Base-by-base conservation (phyloP, 2,797 vertebrate genomes). In the Centroberyx gerrardi region DNA sequence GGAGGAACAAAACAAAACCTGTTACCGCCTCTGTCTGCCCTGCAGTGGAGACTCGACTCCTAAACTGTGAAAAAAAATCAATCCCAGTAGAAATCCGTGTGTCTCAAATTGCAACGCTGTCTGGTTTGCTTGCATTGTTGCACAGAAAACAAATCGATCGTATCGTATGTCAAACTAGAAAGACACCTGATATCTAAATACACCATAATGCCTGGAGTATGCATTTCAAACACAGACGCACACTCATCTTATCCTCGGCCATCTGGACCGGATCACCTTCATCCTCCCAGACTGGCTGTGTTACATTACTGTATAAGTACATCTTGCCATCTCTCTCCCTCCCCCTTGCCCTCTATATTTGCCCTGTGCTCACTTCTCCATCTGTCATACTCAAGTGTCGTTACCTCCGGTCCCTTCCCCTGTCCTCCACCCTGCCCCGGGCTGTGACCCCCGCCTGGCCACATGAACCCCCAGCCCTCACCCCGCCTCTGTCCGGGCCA, bases 221-320 rank as follows among this genome's bases (percentile, higher is more conserved):
- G n/a, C 40, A 33, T 49, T 80, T 65, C 14, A 75, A 18, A 78
- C 8, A 10, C 63, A 64, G 31, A 68, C 0, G 33, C 68, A 71
- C 52, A 38, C 29, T 61, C 67, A 12, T 7, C 7, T 18, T 12
- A 2, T 36, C 15, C 18, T 28, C 63, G 40, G 63, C 82, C 85
- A 85, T 84, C 38, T 85, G 76, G 76, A 42, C 71, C 17, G 14
- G 72, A 74, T 80, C 78, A 83, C 87, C 88, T 87, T 83, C 76
- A 72, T 66, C 72, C 48, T 74, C 62, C 66, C 64, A 28, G 59
- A 51, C 59, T 48, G 52, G 29, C 55, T 70, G 62, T 56, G 52
- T 15, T 65, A 68, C 62, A 27, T 81, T 31, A 27, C 68, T 33
- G 71, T 27, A 49, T 46, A 54, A 51, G 62, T 12, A 60, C 82